These are phyloP conservation scores for Zaprionus capensis DNA, from an alignment of 1,140 invertebrate species.

Conservation along the genomic window DNA sequence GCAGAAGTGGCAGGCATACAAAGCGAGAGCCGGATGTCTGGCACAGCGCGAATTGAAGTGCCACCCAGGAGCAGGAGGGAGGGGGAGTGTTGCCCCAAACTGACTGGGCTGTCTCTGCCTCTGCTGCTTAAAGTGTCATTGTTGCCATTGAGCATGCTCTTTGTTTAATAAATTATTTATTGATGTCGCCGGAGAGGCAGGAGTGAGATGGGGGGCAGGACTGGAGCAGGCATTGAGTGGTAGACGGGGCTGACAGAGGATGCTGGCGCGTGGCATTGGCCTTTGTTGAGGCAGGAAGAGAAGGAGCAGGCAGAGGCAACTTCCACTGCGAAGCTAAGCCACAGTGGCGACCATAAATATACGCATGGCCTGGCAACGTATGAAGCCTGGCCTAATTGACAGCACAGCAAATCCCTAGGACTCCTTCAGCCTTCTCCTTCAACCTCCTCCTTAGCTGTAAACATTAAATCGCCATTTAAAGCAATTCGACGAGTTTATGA, in stretches of 20 bases:
- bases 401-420: neutral
- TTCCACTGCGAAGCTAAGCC: neutral
- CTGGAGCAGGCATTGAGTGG: neutral
- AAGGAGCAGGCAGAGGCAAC: neutral
- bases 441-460: neutral
- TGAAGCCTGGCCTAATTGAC: conserved; percentile 1
- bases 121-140: conserved; percentile 75
- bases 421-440: neutral
- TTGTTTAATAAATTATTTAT: conserved; percentile 81
- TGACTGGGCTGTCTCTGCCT: neutral
- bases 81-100: conserved; percentile 19
- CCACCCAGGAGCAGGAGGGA: conserved; percentile 20
- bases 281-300: conserved; percentile 26
- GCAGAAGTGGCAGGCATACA: conserved; percentile 20
- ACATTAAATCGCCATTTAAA: conserved; percentile 35
- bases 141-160: conserved; percentile 70
- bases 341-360: conserved; percentile 21
- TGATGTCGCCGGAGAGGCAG: conserved; percentile 5
- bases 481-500: conserved; percentile 43
- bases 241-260: neutral
- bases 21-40: conserved; percentile 42
- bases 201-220: neutral
- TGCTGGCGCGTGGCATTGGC: conserved; percentile 53
- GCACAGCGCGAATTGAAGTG: conserved; percentile 48
- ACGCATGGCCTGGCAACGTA: conserved; percentile 7